phyloP scores from a whole-genome alignment of 2,113 vertebrate genomes.

The Chauna torquata region DNA sequence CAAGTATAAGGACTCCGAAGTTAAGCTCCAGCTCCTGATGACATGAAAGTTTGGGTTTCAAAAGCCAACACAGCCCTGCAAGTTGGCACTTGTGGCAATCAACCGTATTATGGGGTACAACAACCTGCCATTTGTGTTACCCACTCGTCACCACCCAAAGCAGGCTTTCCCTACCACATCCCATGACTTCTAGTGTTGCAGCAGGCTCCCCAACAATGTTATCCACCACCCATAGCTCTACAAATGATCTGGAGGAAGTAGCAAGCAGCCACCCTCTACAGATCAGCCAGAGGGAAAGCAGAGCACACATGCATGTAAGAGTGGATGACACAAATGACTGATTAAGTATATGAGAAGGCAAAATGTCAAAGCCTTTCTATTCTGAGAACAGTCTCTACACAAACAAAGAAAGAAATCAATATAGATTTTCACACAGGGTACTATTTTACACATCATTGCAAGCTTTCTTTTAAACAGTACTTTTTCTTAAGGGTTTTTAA shows the following conservation, averaged over 20 bases:
- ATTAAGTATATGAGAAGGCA: slow-evolving; percentile 5
- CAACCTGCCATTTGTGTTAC: background rate
- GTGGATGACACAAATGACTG: background rate
- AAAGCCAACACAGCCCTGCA: background rate
- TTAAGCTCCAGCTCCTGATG: background rate
- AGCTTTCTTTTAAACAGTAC: background rate
- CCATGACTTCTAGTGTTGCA: background rate
- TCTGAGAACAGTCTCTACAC: slow-evolving; percentile 1
- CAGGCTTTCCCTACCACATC: background rate
- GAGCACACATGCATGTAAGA: background rate
- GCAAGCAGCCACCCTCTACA: background rate
- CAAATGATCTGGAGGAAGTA: background rate
- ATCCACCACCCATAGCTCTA: background rate
- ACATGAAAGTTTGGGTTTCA: background rate
- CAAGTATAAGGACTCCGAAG: background rate
- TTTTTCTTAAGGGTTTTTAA: background rate
- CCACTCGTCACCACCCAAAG: background rate
- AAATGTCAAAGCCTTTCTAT: slow-evolving; percentile 42
- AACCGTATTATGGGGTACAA: background rate
- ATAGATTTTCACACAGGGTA: slow-evolving; percentile 21
- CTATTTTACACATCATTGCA: slow-evolving; percentile 17
- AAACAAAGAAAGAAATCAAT: slow-evolving; percentile 43
- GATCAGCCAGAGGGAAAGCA: background rate
- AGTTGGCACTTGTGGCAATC: background rate
- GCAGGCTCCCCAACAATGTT: background rate